These are phyloP conservation scores for Aphelenchoides bicaudatus DNA, from an alignment of 2,888 invertebrate species.

Conservation along the genomic window DNA sequence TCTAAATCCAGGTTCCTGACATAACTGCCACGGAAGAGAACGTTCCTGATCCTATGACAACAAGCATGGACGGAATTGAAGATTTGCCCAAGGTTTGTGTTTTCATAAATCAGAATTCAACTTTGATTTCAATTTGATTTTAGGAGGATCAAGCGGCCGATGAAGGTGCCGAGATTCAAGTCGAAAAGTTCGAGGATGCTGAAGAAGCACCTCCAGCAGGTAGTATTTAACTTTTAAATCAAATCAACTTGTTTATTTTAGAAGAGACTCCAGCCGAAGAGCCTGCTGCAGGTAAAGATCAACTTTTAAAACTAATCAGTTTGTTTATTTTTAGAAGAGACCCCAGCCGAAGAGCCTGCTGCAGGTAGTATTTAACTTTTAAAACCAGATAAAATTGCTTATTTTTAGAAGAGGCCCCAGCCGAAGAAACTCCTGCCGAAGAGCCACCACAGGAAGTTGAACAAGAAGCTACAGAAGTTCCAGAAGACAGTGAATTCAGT, in stretches of 20 bases:
- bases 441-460: slow-evolving; percentile 28
- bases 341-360: slow-evolving; percentile 26
- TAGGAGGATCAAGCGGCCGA: slow-evolving; percentile 27
- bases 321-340: slow-evolving; percentile 18
- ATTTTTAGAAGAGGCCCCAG: slow-evolving; percentile 25
- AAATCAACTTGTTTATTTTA: slow-evolving; percentile 9
- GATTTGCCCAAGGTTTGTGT: too few relatives aligned
- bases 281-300: slow-evolving; percentile 26
- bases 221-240: slow-evolving; percentile 16
- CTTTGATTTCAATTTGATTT: too few relatives aligned
- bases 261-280: slow-evolving; percentile 27
- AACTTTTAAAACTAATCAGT: slow-evolving; percentile 19
- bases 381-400: too few relatives aligned
- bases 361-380: too few relatives aligned
- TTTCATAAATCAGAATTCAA: too few relatives aligned
- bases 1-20: slow-evolving; percentile 58
- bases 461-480: slow-evolving; percentile 26
- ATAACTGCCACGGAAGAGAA: slow-evolving; percentile 55
- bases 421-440: slow-evolving; percentile 23
- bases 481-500: slow-evolving; percentile 31
- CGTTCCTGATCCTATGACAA: slow-evolving; percentile 57
- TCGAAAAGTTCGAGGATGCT: slow-evolving; percentile 30
- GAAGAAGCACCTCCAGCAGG: slow-evolving; percentile 11
- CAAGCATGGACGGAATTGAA: slow-evolving; percentile 59
- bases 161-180: slow-evolving; percentile 35